These are phyloP conservation scores for Battus philenor DNA, from an alignment of 1,140 invertebrate genomes.

Conservation along the genomic window DNA sequence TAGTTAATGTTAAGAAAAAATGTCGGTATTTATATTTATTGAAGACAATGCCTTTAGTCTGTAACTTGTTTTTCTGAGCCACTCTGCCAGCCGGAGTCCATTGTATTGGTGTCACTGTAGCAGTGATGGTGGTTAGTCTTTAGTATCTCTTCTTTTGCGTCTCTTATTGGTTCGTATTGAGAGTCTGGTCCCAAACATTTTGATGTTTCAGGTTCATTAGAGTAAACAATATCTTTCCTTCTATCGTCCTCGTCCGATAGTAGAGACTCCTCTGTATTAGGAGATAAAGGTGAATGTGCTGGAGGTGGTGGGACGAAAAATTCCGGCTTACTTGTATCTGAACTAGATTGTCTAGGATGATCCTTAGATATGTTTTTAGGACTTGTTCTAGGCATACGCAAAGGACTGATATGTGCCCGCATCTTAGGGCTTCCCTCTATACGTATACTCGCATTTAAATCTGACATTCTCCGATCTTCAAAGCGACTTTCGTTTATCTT, in stretches of 20 bases:
- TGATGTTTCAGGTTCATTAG: slow-evolving; percentile 50
- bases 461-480: slow-evolving; percentile 47
- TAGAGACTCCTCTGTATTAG: slow-evolving; percentile 62
- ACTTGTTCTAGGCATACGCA: slow-evolving; percentile 45
- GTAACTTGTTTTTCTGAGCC: slow-evolving; percentile 72
- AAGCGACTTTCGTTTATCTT: slow-evolving; percentile 24
- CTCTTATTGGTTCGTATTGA: slow-evolving; percentile 63
- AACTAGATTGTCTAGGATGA: slow-evolving; percentile 43
- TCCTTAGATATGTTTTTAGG: slow-evolving; percentile 48
- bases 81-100: slow-evolving; percentile 75
- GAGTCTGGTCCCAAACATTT: slow-evolving; percentile 65
- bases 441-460: slow-evolving; percentile 53
- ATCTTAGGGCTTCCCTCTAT: slow-evolving; percentile 56
- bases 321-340: slow-evolving; percentile 38
- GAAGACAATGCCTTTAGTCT: slow-evolving; percentile 35
- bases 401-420: slow-evolving; percentile 47
- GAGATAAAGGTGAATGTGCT: slow-evolving; percentile 50
- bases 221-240: slow-evolving; percentile 47
- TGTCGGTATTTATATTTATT: not conserved
- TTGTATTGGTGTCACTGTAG: slow-evolving; percentile 73
- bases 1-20: not conserved
- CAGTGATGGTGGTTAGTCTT: slow-evolving; percentile 64
- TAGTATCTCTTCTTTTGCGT: slow-evolving; percentile 50
- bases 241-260: slow-evolving; percentile 53
- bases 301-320: slow-evolving; percentile 42